These are phyloP conservation scores for Grus americana DNA, from an alignment of 2,113 vertebrate species.

Conservation along the genomic window DNA sequence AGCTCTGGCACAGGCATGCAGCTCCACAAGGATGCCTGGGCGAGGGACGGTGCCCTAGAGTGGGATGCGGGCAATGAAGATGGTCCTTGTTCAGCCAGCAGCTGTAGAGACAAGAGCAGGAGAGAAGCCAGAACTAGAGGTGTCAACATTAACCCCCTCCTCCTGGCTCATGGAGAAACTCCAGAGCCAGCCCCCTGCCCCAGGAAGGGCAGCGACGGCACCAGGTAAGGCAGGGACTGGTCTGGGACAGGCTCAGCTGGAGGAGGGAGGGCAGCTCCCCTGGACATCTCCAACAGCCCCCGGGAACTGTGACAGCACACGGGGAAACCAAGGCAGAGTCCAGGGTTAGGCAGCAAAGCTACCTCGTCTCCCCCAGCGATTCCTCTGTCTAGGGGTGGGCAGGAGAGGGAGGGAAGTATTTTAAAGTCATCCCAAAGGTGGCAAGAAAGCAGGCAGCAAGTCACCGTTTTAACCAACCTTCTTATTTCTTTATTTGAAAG, in stretches of 20 bases:
- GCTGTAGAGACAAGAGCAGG: neutral
- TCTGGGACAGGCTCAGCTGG: fast-evolving
- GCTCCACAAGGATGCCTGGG: neutral
- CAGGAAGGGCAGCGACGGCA: neutral
- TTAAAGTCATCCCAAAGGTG: neutral
- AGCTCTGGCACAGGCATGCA: fast-evolving
- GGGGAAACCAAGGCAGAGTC: neutral
- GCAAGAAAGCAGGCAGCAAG: neutral
- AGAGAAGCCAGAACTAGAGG: neutral
- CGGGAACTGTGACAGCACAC: neutral
- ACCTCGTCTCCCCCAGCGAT: fast-evolving
- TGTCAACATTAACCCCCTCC: fast-evolving
- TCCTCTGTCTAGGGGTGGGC: neutral
- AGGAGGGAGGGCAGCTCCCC: neutral
- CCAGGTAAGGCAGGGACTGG: neutral
- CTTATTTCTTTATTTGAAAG: constrained; percentile 84
- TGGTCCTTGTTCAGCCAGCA: fast-evolving
- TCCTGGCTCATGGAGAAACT: neutral
- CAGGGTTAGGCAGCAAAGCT: neutral
- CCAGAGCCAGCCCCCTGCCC: too few species aligned
- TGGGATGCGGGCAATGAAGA: fast-evolving
- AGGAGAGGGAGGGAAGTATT: neutral
- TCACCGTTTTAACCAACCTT: constrained; percentile 67
- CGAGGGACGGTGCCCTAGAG: neutral
- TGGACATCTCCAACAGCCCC: neutral